A percentile compares a stretch with the other conserved stretches of the same genome.
These are phyloP conservation scores for Orientallactaga bullata DNA, from an alignment of 2,113 vertebrate genomes.

Conservation along the genomic window DNA sequence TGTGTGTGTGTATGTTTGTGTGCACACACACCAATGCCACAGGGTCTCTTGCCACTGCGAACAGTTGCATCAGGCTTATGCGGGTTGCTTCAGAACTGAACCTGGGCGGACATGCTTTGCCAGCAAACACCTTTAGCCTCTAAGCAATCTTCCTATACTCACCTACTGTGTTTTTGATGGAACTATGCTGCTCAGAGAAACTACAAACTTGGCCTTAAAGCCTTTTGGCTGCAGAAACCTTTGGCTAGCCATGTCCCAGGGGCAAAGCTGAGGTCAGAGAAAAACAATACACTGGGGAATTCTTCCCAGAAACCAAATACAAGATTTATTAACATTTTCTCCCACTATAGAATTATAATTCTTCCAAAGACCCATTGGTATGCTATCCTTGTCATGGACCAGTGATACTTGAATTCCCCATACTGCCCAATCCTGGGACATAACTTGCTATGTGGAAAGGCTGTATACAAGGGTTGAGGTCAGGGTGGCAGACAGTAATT, in stretches of 20 bases:
- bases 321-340: not conserved
- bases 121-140: too few species aligned
- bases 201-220: not conserved
- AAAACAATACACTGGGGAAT: not conserved
- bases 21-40: too few species aligned
- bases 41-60: too few species aligned
- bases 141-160: too few species aligned
- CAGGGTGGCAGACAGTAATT: not conserved
- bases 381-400: not conserved
- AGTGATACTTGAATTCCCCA: not conserved
- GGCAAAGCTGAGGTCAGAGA: not conserved
- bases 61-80: too few species aligned
- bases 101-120: too few species aligned
- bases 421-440: not conserved
- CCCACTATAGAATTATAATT: not conserved
- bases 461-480: not conserved
- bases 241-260: not conserved
- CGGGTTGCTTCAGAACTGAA: too few species aligned
- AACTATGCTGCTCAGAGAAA: constrained; percentile 24
- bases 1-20: too few species aligned
- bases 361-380: not conserved
- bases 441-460: not conserved
- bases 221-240: not conserved
- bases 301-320: not conserved
- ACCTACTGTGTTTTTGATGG: not conserved